Base-by-base conservation (phyloP, 1,140 invertebrate genomes). In the Saxidomus purpurata region DNA sequence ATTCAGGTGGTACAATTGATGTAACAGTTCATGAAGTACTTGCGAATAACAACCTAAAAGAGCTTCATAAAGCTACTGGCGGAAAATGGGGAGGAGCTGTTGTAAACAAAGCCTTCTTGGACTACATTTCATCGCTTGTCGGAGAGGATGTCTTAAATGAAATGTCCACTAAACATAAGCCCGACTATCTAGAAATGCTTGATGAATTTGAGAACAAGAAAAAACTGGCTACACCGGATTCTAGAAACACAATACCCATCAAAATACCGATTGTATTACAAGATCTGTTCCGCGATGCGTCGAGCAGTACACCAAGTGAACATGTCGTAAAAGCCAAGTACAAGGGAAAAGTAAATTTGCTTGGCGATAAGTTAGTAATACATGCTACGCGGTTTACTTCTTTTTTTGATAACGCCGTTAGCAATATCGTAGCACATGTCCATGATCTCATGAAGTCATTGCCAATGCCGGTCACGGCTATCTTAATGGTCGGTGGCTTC, bases 1-100 rank as follows among this genome's bases (percentile, higher is more conserved):
- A 61, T 79, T 15, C 22, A 91, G 90, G 90, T 13, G 90, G 90
- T 28, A 91, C 90, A 22, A 63, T 91, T 34, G 90, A 91, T 43
- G 40, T 87, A 0, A 87, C 89, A 61, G 59, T 86, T 59, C 89
- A 81, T 15, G 74, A 90, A 59, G 86, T 89, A 31, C 36, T 81
- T 43, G 25, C 11, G 15, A 40, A 69, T 19, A 80, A 52, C 0
- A 55, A 67, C 13, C 34, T 91, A 0, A 89, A 77, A 67, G 87
- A 91, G 47, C 43, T 91, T 11, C 49, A 89, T 22, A 82, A 28
- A 31, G 90, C 90, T 43, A 86, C 74, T 19, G 90, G 87, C 4
- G 90, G 87, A n/a, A 36, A 63, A 11, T 89, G 87, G 86, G 90
- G 90, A 55, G 90, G 90, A 19, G 89, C 82, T n/a, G 47, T 47